Conservation (phyloP, 2,888 invertebrate species). For the Pseudococcus jackbeardsleyi region DNA sequence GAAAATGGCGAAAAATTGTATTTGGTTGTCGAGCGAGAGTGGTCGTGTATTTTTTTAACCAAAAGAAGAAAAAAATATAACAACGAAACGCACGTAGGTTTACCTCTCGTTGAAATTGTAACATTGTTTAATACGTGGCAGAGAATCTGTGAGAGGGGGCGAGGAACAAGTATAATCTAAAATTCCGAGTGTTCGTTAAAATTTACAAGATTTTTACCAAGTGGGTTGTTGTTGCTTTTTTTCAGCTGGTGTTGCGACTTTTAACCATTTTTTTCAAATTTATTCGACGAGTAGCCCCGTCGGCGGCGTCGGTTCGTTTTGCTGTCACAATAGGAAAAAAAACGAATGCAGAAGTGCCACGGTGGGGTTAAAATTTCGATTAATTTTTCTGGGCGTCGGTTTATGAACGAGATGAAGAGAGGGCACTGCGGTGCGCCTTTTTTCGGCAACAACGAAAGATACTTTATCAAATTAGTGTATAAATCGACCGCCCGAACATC, state of each 20-base stretch:
- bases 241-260: background rate
- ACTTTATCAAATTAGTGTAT: conserved; percentile 6
- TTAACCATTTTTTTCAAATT: conserved; percentile 21
- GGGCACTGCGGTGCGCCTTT: background rate
- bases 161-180: background rate
- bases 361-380: background rate
- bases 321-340: background rate
- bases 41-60: background rate
- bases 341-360: background rate
- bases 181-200: conserved; percentile 19
- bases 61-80: background rate
- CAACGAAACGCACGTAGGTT: background rate
- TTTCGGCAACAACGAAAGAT: background rate
- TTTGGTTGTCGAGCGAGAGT: background rate
- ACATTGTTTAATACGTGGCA: background rate
- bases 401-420: background rate
- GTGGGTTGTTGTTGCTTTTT: background rate
- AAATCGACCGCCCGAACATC: background rate
- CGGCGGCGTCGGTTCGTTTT: background rate
- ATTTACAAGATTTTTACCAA: conserved; percentile 16
- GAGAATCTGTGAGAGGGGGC: background rate
- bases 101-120: background rate
- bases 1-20: background rate
- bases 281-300: background rate
- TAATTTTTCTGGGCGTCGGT: background rate